Percentiles rank a stretch among this genome's conserved stretches.
phyloP scores from a whole-genome alignment of 1,140 invertebrate species.

The Penaeus vannamei region DNA sequence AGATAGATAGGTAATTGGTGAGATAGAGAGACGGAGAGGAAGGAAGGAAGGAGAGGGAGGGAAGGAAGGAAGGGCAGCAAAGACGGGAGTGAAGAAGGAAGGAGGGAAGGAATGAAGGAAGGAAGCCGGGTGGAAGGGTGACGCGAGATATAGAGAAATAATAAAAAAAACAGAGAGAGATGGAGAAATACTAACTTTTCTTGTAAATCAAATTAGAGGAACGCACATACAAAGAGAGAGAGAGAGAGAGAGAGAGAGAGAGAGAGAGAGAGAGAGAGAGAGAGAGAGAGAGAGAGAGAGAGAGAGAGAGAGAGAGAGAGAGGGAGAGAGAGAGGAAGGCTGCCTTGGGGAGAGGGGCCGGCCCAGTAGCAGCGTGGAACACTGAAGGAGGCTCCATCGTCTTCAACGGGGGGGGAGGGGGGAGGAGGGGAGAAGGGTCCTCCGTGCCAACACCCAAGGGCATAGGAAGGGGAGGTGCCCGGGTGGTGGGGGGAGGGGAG shows the following conservation, averaged over 20 bases:
- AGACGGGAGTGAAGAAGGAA: background rate
- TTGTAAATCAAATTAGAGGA: background rate
- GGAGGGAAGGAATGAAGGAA: background rate
- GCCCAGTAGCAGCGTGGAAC: background rate
- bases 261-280: background rate
- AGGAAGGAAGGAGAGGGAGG: background rate
- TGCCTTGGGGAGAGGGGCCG: background rate
- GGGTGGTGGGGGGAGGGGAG: background rate
- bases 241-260: background rate
- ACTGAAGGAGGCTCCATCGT: background rate
- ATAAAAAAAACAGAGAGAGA: background rate
- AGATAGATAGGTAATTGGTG: background rate
- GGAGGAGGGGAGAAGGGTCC: background rate
- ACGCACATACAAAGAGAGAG: background rate
- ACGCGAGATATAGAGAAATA: background rate
- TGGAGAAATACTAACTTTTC: background rate
- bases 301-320: too few species aligned
- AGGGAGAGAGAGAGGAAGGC: background rate
- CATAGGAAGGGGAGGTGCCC: background rate
- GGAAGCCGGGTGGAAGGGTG: background rate
- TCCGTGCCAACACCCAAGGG: background rate
- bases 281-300: too few species aligned
- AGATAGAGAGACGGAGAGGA: background rate
- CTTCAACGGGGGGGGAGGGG: background rate
- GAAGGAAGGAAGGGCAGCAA: background rate